Percentiles rank a stretch among this genome's conserved stretches.
Evolutionary conservation across 2,113 vertebrate genomes (phyloP).

Genomic region (Triplophysa siluroides): DNA sequence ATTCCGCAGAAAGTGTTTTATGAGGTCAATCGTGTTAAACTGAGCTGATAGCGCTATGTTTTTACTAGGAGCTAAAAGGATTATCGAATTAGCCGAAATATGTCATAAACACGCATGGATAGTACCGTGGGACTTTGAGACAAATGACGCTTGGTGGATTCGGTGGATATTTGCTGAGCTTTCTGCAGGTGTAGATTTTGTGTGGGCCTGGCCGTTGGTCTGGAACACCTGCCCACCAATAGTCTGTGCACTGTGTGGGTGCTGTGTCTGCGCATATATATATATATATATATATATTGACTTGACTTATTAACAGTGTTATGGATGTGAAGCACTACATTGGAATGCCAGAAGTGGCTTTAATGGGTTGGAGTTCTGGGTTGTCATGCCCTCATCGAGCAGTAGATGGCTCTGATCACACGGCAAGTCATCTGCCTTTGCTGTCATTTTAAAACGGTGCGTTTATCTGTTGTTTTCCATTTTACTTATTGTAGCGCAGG

Average conservation of each 20-base stretch:
- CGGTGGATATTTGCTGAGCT: neutral
- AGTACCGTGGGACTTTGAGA: neutral
- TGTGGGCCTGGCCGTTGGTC: neutral
- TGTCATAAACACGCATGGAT: neutral
- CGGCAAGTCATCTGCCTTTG: neutral
- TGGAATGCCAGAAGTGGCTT: neutral
- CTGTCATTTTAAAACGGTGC: neutral
- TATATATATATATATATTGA: neutral
- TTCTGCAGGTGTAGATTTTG: neutral
- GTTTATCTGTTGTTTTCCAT: neutral
- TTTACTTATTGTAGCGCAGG: slow-evolving; percentile 44
- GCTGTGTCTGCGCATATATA: neutral
- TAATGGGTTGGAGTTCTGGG: neutral
- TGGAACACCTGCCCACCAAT: neutral
- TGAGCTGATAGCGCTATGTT: neutral
- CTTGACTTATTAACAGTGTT: slow-evolving; percentile 43
- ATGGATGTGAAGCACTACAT: slow-evolving; percentile 22
- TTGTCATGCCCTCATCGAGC: neutral
- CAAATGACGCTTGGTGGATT: neutral
- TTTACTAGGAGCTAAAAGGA: neutral
- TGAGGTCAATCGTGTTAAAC: neutral
- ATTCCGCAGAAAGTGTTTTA: neutral
- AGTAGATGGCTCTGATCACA: slow-evolving; percentile 26
- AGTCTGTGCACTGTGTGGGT: neutral
- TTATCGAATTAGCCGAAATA: neutral